phyloP scores from a whole-genome alignment of 2,888 invertebrate species.

The Scelioninae gen. 1 region DNA sequence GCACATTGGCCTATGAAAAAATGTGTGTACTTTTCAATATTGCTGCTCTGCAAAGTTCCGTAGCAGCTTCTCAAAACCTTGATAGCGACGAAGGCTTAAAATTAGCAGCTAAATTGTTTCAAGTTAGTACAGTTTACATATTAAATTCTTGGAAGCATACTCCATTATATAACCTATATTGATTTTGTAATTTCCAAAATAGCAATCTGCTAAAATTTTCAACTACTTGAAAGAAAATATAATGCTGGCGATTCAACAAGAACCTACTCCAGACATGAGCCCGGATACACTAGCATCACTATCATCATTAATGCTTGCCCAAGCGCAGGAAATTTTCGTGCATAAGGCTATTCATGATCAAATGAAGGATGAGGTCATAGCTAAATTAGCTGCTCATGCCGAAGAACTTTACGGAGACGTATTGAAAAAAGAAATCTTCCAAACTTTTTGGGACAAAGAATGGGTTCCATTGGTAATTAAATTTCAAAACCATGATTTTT shows the following conservation, averaged over 20 bases:
- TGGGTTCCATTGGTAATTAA: constrained; percentile 89
- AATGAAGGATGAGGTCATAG: constrained; percentile 97
- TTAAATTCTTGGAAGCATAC: too few species aligned
- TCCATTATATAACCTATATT: constrained; percentile 7
- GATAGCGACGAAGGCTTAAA: constrained; percentile 97
- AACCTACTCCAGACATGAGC: constrained; percentile 97
- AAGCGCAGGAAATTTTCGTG: constrained; percentile 98
- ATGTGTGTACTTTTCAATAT: constrained; percentile 98
- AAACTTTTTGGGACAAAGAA: constrained; percentile 95
- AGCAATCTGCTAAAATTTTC: constrained; percentile 96
- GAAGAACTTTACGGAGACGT: constrained; percentile 98
- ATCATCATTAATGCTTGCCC: constrained; percentile 96
- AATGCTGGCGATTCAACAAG: constrained; percentile 94
- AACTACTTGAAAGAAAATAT: constrained; percentile 92
- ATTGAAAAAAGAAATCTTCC: constrained; percentile 92
- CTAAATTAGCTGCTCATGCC: constrained; percentile 95
- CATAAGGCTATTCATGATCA: constrained; percentile 96
- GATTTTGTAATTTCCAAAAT: constrained; percentile 4
- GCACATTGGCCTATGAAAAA: constrained; percentile 95
- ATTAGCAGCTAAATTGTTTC: constrained; percentile 95
- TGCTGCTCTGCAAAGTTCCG: constrained; percentile 95
- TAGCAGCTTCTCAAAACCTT: constrained; percentile 93
- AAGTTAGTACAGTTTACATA: constrained; percentile 85
- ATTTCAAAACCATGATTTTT: neutral
- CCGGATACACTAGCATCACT: constrained; percentile 96